Evolutionary conservation across 2,888 invertebrate genomes (phyloP), one percentile per base, ranked within the genome.

Genomic region (Stenichneumon culpator): DNA sequence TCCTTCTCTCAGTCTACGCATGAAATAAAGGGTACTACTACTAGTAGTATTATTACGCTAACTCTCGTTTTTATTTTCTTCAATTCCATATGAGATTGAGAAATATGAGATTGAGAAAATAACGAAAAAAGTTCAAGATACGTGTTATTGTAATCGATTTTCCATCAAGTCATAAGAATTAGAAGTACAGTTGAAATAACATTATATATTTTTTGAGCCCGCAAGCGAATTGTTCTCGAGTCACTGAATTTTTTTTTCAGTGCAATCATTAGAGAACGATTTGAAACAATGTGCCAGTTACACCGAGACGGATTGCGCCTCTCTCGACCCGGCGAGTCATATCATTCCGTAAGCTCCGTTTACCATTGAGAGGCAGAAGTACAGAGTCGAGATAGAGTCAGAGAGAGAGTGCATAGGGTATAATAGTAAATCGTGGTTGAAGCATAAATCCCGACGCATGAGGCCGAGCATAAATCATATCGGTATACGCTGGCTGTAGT

Each of bases 391-490:
- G 11, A 77, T 47, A 60, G 83, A 77, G 65, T 22, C 54, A 82
- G 32, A 22, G 60, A 73, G 44, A 19, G 73, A 65, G 83, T 69
- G 87, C 68, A 82, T 36, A 78, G 84, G 54, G 73, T 81, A 87
- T 83, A 82, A 69, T 80, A 79, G 82, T 84, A 83, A 79, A 85
- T 85, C 68, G 78, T 69, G 72, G 83, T 70, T 57, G 36, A 32
- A 57, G 82, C 87, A 89, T 90, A 89, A 89, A 89, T 90, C 88
- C 82, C 39, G 72, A 79, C 78, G 82, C 68, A 88, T 79, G 83
- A 87, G 79, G 82, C 81, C 57, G 84, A 52, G 67, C 83, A 88
- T 90, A 90, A 90, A 90, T 90, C 89, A 89, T 86, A 84, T 84
- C 82, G 87, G 85, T 83, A 16, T 47, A 86, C 80, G 67, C 54